Evolutionary conservation across 2,113 vertebrate species (phyloP).

Genomic region (Ptilorrhoa leucosticta): DNA sequence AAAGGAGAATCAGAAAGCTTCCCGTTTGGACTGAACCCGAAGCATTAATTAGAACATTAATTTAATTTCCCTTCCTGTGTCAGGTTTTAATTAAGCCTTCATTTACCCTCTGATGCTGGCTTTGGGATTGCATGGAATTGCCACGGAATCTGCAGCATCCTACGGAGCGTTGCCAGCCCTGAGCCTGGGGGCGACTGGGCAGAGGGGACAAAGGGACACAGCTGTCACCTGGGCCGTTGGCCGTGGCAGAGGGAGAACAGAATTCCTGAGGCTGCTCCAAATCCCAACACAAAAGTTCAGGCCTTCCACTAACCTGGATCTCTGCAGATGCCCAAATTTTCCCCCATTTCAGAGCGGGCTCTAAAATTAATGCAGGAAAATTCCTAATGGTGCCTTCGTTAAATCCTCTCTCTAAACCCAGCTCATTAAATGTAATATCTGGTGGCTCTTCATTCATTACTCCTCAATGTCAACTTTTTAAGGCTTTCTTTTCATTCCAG

Average conservation of each 20-base stretch:
- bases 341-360: not conserved
- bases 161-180: fast-evolving
- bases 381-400: not conserved
- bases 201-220: not conserved
- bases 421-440: not conserved
- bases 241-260: not conserved
- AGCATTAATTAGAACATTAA: constrained; percentile 40
- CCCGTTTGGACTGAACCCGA: not conserved
- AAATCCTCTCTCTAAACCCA: not conserved
- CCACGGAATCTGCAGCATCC: not conserved
- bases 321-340: not conserved
- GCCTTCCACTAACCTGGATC: fast-evolving
- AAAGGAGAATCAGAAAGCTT: not conserved
- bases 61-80: constrained; percentile 2
- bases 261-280: not conserved
- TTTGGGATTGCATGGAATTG: not conserved
- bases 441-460: not conserved
- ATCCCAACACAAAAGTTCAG: not conserved
- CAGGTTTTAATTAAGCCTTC: constrained; percentile 41
- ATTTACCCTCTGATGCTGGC: not conserved
- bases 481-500: not conserved
- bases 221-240: not conserved
- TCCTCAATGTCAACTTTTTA: not conserved
- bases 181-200: not conserved
- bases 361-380: not conserved